phyloP scores from a whole-genome alignment of 2,797 vertebrate genomes.

The Ispidina lecontei region DNA sequence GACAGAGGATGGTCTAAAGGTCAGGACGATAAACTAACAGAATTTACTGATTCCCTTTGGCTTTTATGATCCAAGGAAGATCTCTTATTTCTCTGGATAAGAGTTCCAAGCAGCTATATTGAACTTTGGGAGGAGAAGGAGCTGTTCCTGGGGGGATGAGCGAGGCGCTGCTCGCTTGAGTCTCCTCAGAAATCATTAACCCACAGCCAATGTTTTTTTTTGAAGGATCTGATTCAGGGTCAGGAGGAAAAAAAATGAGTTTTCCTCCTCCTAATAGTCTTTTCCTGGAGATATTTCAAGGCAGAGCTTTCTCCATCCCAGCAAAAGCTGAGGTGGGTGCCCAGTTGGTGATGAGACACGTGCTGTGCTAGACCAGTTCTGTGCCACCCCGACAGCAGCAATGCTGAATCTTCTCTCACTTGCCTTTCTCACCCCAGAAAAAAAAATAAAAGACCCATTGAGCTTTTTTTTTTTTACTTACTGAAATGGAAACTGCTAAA shows the following conservation, averaged over 20 bases:
- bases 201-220: accelerated
- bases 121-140: background rate
- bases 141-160: accelerated
- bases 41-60: background rate
- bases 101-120: background rate
- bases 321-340: background rate
- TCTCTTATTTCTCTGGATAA: background rate
- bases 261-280: background rate
- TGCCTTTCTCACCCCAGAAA: background rate
- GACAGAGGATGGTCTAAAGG: constrained; percentile 22
- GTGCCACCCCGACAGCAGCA: background rate
- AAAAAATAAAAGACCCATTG: background rate
- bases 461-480: background rate
- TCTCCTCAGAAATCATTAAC: background rate
- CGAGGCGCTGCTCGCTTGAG: accelerated
- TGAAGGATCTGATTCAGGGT: background rate
- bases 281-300: background rate
- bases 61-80: background rate
- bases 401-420: accelerated
- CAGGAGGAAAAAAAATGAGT: background rate
- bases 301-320: background rate
- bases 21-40: background rate
- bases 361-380: background rate
- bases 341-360: accelerated
- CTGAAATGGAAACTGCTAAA: background rate